Conservation (phyloP, 2,797 vertebrate genomes). For the Thalassophryne amazonica region DNA sequence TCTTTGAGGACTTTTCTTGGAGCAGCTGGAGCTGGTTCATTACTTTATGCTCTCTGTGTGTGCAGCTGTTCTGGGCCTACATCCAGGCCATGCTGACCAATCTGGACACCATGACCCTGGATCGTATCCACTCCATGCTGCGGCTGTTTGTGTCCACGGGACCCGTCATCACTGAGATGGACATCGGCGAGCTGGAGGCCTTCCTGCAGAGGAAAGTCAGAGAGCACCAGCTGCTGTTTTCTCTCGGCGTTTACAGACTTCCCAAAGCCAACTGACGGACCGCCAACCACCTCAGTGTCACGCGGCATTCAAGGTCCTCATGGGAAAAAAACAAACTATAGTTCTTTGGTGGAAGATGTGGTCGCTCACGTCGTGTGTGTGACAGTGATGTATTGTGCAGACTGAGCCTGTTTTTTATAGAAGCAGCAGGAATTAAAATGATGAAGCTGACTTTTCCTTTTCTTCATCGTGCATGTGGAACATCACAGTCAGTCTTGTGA, state of each 20-base stretch:
- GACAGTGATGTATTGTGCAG: too few relatives aligned
- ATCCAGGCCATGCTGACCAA: slow-evolving; percentile 99
- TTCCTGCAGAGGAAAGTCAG: slow-evolving; percentile 95
- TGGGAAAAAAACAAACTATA: background rate
- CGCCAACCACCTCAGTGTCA: background rate
- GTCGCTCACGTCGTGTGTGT: too few relatives aligned
- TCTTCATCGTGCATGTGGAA: too few relatives aligned
- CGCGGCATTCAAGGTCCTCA: background rate
- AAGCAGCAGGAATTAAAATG: too few relatives aligned
- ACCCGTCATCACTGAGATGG: slow-evolving; percentile 91
- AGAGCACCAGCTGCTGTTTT: slow-evolving; percentile 89
- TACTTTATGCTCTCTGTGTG: background rate
- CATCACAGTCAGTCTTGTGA: too few relatives aligned
- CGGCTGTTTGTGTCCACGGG: slow-evolving; percentile 95
- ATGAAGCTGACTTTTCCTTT: too few relatives aligned
- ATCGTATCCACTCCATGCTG: slow-evolving; percentile 97
- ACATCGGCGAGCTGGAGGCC: slow-evolving; percentile 91
- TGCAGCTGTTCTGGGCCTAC: slow-evolving; percentile 96
- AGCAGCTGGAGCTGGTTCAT: too few relatives aligned
- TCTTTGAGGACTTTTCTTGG: too few relatives aligned
- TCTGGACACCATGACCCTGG: slow-evolving; percentile 94
- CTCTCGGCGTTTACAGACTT: slow-evolving; percentile 89
- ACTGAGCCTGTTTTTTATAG: too few relatives aligned
- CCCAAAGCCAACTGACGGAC: slow-evolving; percentile 79
- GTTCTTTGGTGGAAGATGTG: too few relatives aligned